Percentiles rank a stretch among this genome's conserved stretches.
These are phyloP conservation scores for Pseudoatta argentina DNA, from an alignment of 1,140 invertebrate species.

Conservation along the genomic window DNA sequence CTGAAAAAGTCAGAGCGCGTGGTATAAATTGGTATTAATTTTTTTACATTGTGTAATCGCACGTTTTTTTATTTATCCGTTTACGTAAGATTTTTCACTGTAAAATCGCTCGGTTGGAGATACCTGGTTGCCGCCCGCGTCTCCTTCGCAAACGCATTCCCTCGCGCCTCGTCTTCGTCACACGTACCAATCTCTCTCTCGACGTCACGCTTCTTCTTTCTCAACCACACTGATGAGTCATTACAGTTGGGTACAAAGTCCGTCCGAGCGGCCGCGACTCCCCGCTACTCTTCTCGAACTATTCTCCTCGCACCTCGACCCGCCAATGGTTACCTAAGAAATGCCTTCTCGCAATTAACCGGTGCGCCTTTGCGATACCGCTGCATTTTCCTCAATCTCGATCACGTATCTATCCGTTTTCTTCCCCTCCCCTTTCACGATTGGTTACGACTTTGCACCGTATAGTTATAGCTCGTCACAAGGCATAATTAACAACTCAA, in stretches of 20 bases:
- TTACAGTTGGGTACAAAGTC: constrained; percentile 58
- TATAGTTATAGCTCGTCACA: constrained; percentile 41
- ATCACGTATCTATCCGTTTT: background rate
- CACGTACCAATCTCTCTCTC: constrained; percentile 16
- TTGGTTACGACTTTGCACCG: constrained; percentile 33
- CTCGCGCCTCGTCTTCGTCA: constrained; percentile 13
- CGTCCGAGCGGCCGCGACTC: background rate
- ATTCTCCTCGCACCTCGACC: constrained; percentile 1
- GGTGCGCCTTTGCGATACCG: constrained; percentile 1
- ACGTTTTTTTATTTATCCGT: background rate
- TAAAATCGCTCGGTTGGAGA: constrained; percentile 5
- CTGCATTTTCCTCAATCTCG: constrained; percentile 1
- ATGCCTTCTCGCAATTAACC: background rate
- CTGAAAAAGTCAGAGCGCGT: background rate
- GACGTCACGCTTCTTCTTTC: background rate
- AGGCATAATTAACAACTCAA: constrained; percentile 54
- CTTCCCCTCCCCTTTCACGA: background rate
- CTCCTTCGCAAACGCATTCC: constrained; percentile 7
- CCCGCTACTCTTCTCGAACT: background rate
- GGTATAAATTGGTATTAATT: background rate
- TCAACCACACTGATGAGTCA: constrained; percentile 39
- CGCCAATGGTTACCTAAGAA: constrained; percentile 31
- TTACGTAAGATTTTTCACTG: background rate
- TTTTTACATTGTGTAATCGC: too few relatives aligned
- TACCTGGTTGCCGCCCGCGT: constrained; percentile 26